Percentiles rank a stretch among this genome's conserved stretches.
These are phyloP conservation scores for Drosophila kurseongensis DNA, from an alignment of 1,140 invertebrate genomes.

Conservation along the genomic window DNA sequence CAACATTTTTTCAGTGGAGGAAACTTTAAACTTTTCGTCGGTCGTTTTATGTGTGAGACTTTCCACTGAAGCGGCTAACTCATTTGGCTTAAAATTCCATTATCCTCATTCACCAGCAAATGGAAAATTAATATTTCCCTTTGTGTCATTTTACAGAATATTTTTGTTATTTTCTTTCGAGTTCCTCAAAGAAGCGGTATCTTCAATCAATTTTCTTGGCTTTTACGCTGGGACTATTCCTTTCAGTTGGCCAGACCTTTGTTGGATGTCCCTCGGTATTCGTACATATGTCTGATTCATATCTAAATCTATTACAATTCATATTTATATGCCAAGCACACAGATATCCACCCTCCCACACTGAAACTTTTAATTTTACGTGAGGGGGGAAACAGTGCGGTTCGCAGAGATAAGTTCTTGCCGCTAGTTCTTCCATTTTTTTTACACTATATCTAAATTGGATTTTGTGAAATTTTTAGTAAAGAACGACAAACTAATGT, in stretches of 20 bases:
- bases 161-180: constrained; percentile 47
- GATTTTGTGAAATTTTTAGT: no score
- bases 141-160: constrained; percentile 39
- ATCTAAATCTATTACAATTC: constrained; percentile 80
- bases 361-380: background rate
- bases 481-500: no score
- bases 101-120: constrained; percentile 30
- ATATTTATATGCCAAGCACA: constrained; percentile 72
- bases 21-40: constrained; percentile 24
- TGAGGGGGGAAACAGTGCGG: constrained; percentile 11
- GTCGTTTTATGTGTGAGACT: constrained; percentile 2
- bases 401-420: background rate
- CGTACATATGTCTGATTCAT: constrained; percentile 61
- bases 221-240: constrained; percentile 66
- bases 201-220: constrained; percentile 63
- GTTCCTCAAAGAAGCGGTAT: constrained; percentile 28
- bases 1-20: constrained; percentile 15
- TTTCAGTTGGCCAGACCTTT: constrained; percentile 50
- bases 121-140: constrained; percentile 63
- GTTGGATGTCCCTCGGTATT: constrained; percentile 14
- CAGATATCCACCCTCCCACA: constrained; percentile 16
- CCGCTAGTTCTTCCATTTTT: no score
- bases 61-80: constrained; percentile 13
- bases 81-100: constrained; percentile 61
- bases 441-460: background rate